phyloP scores from a whole-genome alignment of 1,140 invertebrate genomes.

The Bombus pyrosoma region DNA sequence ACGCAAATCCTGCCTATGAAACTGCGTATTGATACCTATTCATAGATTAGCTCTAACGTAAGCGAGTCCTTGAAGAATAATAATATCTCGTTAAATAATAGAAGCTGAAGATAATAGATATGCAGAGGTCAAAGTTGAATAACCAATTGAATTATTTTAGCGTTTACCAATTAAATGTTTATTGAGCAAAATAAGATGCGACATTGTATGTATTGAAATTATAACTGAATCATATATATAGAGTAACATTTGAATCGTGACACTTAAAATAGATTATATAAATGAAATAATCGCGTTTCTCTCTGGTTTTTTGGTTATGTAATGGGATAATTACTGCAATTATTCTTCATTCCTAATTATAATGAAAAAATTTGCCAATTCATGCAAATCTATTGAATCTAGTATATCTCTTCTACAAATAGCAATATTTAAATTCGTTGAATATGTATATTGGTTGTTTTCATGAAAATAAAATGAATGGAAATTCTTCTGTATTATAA shows the following conservation, averaged over 20 bases:
- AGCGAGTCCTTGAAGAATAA: not conserved
- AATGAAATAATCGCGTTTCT: not conserved
- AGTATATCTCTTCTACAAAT: not conserved
- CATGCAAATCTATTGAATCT: not conserved
- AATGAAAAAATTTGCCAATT: not conserved
- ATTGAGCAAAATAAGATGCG: not conserved
- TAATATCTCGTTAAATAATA: slow-evolving; percentile 18
- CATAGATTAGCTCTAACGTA: not conserved
- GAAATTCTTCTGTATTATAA: not conserved
- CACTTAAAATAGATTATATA: not conserved
- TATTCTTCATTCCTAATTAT: not conserved
- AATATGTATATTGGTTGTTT: not conserved
- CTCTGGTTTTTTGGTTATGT: not conserved
- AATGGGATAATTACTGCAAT: not conserved
- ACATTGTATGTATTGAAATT: not conserved
- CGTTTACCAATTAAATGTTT: too few relatives aligned
- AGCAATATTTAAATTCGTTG: not conserved
- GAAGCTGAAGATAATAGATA: not conserved
- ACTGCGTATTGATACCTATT: not conserved
- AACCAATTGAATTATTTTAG: not conserved
- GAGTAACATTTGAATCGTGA: not conserved
- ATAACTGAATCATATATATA: not conserved
- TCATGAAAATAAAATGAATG: not conserved
- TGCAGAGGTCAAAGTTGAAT: not conserved
- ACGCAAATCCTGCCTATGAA: not conserved